Percentiles rank a stretch among this genome's conserved stretches.
phyloP scores from a whole-genome alignment of 2,888 invertebrate genomes.

The Nemotelus nigrinus region DNA sequence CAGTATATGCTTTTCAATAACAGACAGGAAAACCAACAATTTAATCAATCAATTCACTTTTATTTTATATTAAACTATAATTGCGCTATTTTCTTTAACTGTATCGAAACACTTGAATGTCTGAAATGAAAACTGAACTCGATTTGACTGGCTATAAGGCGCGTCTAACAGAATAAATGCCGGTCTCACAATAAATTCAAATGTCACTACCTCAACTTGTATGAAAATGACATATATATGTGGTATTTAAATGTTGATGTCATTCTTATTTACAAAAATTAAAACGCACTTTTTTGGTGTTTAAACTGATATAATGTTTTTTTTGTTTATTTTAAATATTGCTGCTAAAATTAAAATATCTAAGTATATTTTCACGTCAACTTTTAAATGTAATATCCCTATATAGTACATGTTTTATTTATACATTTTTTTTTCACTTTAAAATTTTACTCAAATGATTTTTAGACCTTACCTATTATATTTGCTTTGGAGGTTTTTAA shows the following conservation, averaged over 20 bases:
- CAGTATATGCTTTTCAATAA: background rate
- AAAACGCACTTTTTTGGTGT: conserved; percentile 1
- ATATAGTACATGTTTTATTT: conserved; percentile 39
- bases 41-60: conserved; percentile 22
- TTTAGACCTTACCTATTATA: conserved; percentile 30
- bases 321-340: background rate
- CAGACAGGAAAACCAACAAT: conserved; percentile 24
- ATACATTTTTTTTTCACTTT: conserved; percentile 37
- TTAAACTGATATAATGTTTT: conserved; percentile 7
- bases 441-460: conserved; percentile 25
- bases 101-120: conserved; percentile 18
- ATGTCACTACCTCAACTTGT: background rate
- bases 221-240: background rate
- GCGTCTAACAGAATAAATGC: too few relatives aligned
- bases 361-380: conserved; percentile 19
- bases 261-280: conserved; percentile 30
- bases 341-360: conserved; percentile 30
- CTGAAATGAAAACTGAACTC: too few relatives aligned
- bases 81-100: conserved; percentile 36
- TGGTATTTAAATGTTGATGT: background rate
- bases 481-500: conserved; percentile 28
- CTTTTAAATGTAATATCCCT: conserved; percentile 37
- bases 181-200: background rate
- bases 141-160: too few relatives aligned
- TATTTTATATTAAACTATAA: conserved; percentile 33